Conservation (phyloP, 2,113 vertebrate species). For the Micromys minutus region DNA sequence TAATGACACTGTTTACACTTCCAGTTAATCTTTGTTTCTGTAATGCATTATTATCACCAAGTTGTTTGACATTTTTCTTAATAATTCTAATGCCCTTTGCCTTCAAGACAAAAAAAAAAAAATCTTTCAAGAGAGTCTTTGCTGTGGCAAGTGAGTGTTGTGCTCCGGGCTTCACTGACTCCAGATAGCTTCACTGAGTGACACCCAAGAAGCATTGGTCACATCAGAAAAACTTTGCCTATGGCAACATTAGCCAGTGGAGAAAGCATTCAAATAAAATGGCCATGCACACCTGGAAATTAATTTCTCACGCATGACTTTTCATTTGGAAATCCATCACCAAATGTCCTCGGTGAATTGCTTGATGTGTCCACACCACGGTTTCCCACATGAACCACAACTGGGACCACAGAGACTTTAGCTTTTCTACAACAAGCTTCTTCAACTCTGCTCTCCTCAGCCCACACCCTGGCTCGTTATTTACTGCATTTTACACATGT, state of each 20-base stretch:
- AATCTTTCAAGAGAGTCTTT: not conserved
- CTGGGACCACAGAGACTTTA: constrained; percentile 31
- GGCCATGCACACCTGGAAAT: constrained; percentile 52
- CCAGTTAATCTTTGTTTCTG: constrained; percentile 13
- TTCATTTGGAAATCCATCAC: constrained; percentile 46
- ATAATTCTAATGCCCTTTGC: not conserved
- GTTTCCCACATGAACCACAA: constrained; percentile 44
- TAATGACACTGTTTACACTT: not conserved
- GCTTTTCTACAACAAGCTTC: constrained; percentile 14
- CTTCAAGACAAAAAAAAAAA: not conserved
- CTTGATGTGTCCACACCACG: not conserved
- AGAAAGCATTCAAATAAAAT: not conserved
- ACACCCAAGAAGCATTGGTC: constrained; percentile 4
- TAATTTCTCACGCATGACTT: constrained; percentile 61
- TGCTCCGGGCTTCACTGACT: not conserved
- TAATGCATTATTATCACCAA: constrained; percentile 9
- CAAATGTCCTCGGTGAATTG: constrained; percentile 33
- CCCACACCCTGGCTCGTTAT: constrained; percentile 52
- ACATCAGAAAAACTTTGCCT: not conserved
- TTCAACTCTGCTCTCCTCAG: not conserved
- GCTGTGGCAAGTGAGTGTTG: not conserved
- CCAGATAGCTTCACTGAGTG: not conserved
- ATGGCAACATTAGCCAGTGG: not conserved
- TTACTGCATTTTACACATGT: constrained; percentile 69
- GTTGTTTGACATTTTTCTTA: constrained; percentile 5